phyloP scores from a whole-genome alignment of 1,140 invertebrate species.

The Pseudomyrmex dendroicus region DNA sequence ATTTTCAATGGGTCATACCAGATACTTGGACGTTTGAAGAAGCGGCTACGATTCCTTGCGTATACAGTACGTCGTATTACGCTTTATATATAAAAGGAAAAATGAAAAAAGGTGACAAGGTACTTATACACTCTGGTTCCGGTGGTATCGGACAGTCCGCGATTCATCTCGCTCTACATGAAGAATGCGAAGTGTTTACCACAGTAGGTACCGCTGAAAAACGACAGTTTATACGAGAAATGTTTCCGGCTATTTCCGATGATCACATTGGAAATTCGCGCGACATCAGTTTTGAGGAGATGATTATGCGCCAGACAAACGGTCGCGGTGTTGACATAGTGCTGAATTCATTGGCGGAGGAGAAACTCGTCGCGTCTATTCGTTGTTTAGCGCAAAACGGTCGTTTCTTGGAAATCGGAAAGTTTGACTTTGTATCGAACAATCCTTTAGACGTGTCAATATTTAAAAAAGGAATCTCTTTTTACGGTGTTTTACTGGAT shows the following conservation, averaged over 20 bases:
- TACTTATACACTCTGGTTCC: conserved; percentile 91
- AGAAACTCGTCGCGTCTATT: conserved; percentile 91
- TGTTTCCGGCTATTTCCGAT: conserved; percentile 88
- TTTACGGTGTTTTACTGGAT: conserved; percentile 89
- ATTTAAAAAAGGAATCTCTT: conserved; percentile 93
- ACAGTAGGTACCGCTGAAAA: conserved; percentile 90
- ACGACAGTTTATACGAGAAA: conserved; percentile 87
- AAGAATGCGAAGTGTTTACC: conserved; percentile 89
- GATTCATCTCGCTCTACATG: conserved; percentile 88
- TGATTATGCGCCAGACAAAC: conserved; percentile 87
- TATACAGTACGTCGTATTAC: conserved; percentile 94
- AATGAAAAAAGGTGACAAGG: conserved; percentile 87
- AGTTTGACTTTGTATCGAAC: conserved; percentile 90
- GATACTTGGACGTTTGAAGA: conserved; percentile 93
- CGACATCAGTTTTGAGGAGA: conserved; percentile 89
- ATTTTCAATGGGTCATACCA: conserved; percentile 92
- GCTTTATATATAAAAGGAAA: conserved; percentile 87
- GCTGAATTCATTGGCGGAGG: conserved; percentile 92
- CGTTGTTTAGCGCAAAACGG: conserved; percentile 90
- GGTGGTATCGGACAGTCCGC: conserved; percentile 93
- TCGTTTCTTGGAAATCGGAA: conserved; percentile 91
- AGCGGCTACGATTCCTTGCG: conserved; percentile 94
- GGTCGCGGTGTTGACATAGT: conserved; percentile 91
- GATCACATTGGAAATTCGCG: conserved; percentile 90
- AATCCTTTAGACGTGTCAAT: conserved; percentile 89